Percentiles rank a stretch among this genome's conserved stretches.
Evolutionary conservation across 2,113 vertebrate genomes (phyloP).

Genomic region (Malurus cyaneus): DNA sequence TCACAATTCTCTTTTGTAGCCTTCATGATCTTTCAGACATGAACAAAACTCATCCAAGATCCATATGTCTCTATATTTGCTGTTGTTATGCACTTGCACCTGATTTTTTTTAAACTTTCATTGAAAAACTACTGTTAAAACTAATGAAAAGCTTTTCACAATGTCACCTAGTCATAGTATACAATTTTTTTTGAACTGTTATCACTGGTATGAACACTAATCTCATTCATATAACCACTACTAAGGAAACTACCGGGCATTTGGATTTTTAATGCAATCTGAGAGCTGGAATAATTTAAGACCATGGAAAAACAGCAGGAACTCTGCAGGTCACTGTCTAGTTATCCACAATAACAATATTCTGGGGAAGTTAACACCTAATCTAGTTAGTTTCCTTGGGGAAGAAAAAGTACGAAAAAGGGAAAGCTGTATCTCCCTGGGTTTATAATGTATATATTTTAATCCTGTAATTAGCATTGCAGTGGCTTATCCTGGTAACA

Average conservation of each 20-base stretch:
- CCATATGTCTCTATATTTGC: conserved; percentile 38
- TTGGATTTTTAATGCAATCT: background rate
- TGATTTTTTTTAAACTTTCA: background rate
- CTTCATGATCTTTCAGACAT: conserved; percentile 39
- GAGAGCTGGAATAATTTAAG: background rate
- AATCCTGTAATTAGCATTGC: conserved; percentile 41
- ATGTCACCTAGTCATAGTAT: background rate
- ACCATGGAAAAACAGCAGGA: background rate
- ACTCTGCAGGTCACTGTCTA: background rate
- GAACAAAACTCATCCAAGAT: conserved; percentile 33
- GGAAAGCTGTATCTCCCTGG: background rate
- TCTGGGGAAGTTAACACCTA: background rate
- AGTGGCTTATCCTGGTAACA: background rate
- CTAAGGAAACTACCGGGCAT: background rate
- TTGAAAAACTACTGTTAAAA: background rate
- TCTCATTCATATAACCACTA: background rate
- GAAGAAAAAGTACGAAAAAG: background rate
- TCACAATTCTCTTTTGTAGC: conserved; percentile 52
- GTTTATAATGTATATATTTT: background rate
- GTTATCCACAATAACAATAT: background rate
- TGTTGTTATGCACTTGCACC: background rate
- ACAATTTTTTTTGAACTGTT: background rate
- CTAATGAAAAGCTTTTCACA: background rate
- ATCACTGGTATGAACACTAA: background rate
- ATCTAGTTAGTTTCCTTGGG: conserved; percentile 15